Conservation (phyloP, 2,113 vertebrate genomes). For the Pseudorhombus dupliciocellatus region DNA sequence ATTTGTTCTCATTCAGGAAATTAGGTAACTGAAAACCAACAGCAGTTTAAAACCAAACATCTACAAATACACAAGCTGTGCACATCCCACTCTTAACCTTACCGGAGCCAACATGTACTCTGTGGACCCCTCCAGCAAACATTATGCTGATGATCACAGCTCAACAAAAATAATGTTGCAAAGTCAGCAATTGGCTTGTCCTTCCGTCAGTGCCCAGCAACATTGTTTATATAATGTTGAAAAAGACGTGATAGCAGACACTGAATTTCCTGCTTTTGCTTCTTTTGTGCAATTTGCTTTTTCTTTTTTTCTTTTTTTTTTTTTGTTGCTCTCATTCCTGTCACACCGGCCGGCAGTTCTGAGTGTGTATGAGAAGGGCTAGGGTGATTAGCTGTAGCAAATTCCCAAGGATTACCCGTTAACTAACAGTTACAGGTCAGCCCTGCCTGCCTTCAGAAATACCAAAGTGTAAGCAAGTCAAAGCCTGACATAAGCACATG, state of each 20-base stretch:
- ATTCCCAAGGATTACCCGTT: conserved; percentile 69
- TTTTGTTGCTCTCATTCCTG: conserved; percentile 33
- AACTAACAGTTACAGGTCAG: conserved; percentile 70
- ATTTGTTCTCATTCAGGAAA: conserved; percentile 80
- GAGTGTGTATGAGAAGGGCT: conserved; percentile 35
- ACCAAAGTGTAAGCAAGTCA: conserved; percentile 72
- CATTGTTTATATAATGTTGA: conserved; percentile 63
- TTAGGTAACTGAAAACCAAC: conserved; percentile 78
- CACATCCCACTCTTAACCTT: conserved; percentile 75
- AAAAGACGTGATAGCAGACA: conserved; percentile 41
- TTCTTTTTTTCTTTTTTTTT: background rate
- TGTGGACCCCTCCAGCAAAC: conserved; percentile 58
- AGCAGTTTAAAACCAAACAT: conserved; percentile 76
- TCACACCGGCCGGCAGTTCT: conserved; percentile 40
- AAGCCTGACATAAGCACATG: conserved; percentile 70
- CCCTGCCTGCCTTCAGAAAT: conserved; percentile 58
- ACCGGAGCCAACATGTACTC: conserved; percentile 58
- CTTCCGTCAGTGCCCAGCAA: conserved; percentile 56
- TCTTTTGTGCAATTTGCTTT: conserved; percentile 43
- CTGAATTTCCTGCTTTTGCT: conserved; percentile 60
- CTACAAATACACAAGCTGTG: conserved; percentile 79
- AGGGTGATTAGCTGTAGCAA: conserved; percentile 68
- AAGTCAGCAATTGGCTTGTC: conserved; percentile 60
- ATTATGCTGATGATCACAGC: conserved; percentile 60
- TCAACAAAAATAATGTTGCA: conserved; percentile 70